Evolutionary conservation across 2,888 invertebrate genomes (phyloP), one percentile per base, ranked within the genome.

Genomic region (Macrostomum cliftonense): DNA sequence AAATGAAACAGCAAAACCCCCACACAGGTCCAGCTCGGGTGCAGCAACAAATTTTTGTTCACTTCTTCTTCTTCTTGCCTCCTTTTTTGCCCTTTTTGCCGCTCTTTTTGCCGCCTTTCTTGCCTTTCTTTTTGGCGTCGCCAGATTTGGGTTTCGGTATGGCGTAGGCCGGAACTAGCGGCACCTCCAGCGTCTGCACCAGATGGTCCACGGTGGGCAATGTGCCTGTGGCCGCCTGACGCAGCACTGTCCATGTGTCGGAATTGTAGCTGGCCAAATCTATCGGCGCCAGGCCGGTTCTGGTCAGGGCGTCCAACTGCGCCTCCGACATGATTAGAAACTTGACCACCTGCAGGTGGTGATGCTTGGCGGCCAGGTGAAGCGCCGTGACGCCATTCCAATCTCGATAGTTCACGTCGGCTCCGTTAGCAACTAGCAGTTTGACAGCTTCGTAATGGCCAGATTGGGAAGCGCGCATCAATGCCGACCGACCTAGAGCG

Each of bases 361-460:
- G 16, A 46, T 42, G 40, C 43, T 42, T 45, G 12, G 46, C 45
- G 4, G 46, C 46, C 16, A 46, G 45, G 20, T 46, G 46, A 2
- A 46, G 45, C 2, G 46, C 40, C 9, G 20, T 20, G 14, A 46
- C 46, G 2, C 38, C 14, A n/a, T 46, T 46, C n/a, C 37, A 46
- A 43, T 46, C 46, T 2, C 39, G 43, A 14, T n/a, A 13, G 9
- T 46, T 38, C 13, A 38, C 16, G 14, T 38, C 38, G n/a, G 46
- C 46, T 45, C 46, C 46, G 43, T 46, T 46, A 5, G 46, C 46
- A 37, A 46, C 46, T 19, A 46, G 46, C 38, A 46, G n/a, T 21
- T 46, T 46, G 2, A 46, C 46, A 13, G 37, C 36, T 13, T 46
- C 46, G 20, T 46, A 46, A 5, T 46, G 46, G 4, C 46, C 46